Evolutionary conservation across 1,140 invertebrate species (phyloP).

Genomic region (Dreissena rostriformis): DNA sequence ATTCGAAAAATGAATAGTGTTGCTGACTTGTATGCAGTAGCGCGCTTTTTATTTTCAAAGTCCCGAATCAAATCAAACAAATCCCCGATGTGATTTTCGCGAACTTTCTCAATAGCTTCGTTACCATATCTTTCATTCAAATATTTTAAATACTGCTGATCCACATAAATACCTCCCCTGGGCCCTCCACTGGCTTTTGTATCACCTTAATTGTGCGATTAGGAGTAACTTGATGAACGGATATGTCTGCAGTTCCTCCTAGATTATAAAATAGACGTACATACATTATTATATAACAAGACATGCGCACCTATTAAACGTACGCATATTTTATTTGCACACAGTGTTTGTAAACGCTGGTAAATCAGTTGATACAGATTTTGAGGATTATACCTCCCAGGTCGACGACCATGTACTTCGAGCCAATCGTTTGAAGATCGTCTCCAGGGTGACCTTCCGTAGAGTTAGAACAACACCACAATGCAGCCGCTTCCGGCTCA

Average conservation of each 20-base stretch:
- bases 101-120: not conserved
- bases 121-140: not conserved
- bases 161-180: not conserved
- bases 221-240: not conserved
- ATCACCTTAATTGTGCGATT: not conserved
- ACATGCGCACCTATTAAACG: too few species aligned
- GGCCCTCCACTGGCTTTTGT: not conserved
- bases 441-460: too few species aligned
- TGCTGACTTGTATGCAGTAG: not conserved
- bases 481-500: too few species aligned
- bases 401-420: too few species aligned
- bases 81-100: not conserved
- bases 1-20: not conserved
- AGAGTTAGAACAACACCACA: too few species aligned
- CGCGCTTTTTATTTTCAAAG: not conserved
- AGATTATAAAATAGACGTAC: not conserved
- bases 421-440: too few species aligned
- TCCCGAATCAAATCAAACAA: not conserved
- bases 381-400: too few species aligned
- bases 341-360: too few species aligned
- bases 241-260: not conserved
- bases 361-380: too few species aligned
- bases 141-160: not conserved
- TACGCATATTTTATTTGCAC: too few species aligned
- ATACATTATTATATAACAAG: too few species aligned